A percentile compares a stretch with the other conserved stretches of the same genome.
These are phyloP conservation scores for Amphipyra tragopoginis DNA, from an alignment of 2,888 invertebrate species.

Conservation along the genomic window DNA sequence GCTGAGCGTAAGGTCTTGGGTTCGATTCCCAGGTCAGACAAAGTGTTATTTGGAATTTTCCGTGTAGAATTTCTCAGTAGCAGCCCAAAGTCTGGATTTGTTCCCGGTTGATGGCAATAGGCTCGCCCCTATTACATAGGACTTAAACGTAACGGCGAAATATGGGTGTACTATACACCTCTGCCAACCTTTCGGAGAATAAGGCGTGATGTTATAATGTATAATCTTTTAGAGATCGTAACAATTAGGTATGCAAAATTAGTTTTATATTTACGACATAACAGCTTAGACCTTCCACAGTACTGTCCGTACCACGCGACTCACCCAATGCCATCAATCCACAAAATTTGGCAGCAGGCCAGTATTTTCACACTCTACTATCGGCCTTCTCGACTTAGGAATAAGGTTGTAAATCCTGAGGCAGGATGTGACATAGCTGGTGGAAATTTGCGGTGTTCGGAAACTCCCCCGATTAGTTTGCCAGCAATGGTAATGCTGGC, in stretches of 20 bases:
- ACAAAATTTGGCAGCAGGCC: conserved; percentile 54
- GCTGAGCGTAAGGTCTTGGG: no score
- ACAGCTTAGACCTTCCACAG: conserved; percentile 15
- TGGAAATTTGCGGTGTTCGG: conserved; percentile 60
- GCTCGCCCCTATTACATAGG: no score
- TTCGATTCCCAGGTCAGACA: no score
- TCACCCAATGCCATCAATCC: conserved; percentile 53
- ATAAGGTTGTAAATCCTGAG: conserved; percentile 32
- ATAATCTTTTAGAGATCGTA: no score
- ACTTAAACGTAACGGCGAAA: no score
- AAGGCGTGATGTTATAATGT: no score
- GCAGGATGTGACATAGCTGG: conserved; percentile 16
- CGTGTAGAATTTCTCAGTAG: no score
- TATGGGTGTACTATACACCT: no score
- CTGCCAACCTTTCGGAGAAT: no score
- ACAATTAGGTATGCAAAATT: background rate
- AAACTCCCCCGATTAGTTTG: conserved; percentile 61
- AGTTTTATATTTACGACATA: conserved; percentile 26
- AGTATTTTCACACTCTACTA: conserved; percentile 23
- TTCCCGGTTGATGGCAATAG: no score
- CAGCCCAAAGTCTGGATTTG: no score
- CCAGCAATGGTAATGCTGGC: conserved; percentile 47
- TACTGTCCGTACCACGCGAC: conserved; percentile 44
- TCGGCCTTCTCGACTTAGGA: background rate
- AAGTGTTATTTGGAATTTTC: no score